A percentile compares a stretch with the other conserved stretches of the same genome.
phyloP scores from a whole-genome alignment of 2,113 vertebrate genomes.

The Rhinogobius similis region DNA sequence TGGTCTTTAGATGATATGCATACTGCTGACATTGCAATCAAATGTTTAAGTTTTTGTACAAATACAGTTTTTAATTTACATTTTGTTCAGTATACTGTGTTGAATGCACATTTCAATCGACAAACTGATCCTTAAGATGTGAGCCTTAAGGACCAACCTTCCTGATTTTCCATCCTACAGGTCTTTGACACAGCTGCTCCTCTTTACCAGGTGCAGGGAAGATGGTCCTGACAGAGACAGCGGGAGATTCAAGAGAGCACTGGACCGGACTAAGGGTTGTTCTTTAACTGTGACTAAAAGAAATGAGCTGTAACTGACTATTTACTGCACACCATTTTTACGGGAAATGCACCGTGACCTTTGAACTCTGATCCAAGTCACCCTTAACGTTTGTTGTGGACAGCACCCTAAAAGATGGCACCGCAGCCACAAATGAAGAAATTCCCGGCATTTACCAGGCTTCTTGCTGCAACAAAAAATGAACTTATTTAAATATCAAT shows the following conservation, averaged over 20 bases:
- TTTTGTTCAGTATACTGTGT: no score
- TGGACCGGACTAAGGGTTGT: slow-evolving; percentile 18
- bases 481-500: no score
- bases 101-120: no score
- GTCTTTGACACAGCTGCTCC: slow-evolving; percentile 64
- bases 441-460: not conserved
- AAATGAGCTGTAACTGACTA: slow-evolving; percentile 37
- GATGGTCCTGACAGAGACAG: slow-evolving; percentile 14
- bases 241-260: slow-evolving; percentile 4
- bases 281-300: slow-evolving; percentile 10
- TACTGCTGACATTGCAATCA: no score
- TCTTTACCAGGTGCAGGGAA: slow-evolving; percentile 58
- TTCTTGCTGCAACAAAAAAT: no score
- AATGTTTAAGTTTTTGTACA: no score
- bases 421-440: not conserved
- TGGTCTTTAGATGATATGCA: no score
- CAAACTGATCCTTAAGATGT: no score
- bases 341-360: slow-evolving; percentile 17
- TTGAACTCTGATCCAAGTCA: slow-evolving; percentile 21
- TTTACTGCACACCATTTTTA: slow-evolving; percentile 35
- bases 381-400: not conserved
- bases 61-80: no score
- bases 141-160: no score
- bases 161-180: not conserved
- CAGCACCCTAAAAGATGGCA: not conserved